Evolutionary conservation across 2,888 invertebrate genomes (phyloP).

Genomic region (Drosophila gaucha): DNA sequence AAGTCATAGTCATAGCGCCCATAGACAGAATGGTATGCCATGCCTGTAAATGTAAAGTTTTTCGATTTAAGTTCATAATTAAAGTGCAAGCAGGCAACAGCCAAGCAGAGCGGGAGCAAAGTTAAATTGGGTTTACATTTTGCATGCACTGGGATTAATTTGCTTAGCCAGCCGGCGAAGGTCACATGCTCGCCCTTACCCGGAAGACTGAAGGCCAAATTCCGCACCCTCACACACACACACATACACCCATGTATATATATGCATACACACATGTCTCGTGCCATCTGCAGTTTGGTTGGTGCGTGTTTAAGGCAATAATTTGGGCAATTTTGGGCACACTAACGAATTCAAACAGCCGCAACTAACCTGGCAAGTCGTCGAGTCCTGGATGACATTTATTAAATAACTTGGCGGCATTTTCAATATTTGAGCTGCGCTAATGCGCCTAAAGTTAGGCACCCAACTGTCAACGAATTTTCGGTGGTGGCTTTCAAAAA

Average conservation of each 20-base stretch:
- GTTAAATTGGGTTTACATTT: constrained; percentile 78
- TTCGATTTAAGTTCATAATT: constrained; percentile 80
- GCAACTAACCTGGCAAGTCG: constrained; percentile 59
- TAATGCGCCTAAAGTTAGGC: constrained; percentile 66
- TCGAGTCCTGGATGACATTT: constrained; percentile 57
- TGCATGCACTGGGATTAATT: constrained; percentile 61
- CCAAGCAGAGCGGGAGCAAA: constrained; percentile 38
- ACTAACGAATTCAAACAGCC: constrained; percentile 29
- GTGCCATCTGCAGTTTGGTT: not conserved
- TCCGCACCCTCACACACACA: not conserved
- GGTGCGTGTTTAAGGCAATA: constrained; percentile 66
- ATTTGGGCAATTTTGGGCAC: constrained; percentile 66
- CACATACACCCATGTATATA: not conserved
- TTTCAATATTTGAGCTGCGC: constrained; percentile 74
- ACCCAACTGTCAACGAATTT: constrained; percentile 75
- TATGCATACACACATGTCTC: constrained; percentile 1
- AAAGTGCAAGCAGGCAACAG: constrained; percentile 52
- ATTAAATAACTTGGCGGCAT: constrained; percentile 74
- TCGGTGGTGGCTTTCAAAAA: constrained; percentile 46
- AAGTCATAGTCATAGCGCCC: constrained; percentile 13
- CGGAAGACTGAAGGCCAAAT: constrained; percentile 22
- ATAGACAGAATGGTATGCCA: constrained; percentile 2
- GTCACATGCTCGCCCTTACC: constrained; percentile 51
- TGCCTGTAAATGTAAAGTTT: constrained; percentile 66
- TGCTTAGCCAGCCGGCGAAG: constrained; percentile 52